phyloP scores from a whole-genome alignment of 2,113 vertebrate genomes.

The Cinclus mexicanus region DNA sequence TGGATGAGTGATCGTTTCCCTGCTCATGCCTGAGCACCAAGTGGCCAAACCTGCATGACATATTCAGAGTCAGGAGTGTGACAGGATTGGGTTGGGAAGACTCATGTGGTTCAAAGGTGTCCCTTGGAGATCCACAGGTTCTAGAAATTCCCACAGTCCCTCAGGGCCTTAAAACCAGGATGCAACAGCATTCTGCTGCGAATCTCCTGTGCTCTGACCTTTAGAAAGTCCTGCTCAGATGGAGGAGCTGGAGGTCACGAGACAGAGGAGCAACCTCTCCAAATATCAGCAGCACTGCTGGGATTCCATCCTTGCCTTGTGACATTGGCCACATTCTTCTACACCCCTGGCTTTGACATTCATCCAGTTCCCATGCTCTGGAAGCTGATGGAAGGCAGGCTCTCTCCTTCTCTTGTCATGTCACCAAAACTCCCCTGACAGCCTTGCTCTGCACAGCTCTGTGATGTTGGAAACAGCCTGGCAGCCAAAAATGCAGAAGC shows the following conservation, averaged over 20 bases:
- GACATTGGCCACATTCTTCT: not conserved
- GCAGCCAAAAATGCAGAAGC: conserved; percentile 18
- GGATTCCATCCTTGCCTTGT: not conserved
- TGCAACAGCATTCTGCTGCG: not conserved
- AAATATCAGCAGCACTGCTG: not conserved
- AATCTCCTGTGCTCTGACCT: not conserved
- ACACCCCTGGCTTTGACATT: not conserved
- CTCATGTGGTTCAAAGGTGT: conserved; percentile 8
- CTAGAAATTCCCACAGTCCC: conserved; percentile 27
- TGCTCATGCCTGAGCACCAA: not conserved
- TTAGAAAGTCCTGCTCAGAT: not conserved
- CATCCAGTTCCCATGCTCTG: not conserved
- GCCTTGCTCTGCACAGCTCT: not conserved
- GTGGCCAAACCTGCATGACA: conserved; percentile 43
- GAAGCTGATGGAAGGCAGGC: not conserved
- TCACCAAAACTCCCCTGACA: not conserved
- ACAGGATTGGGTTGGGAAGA: not conserved
- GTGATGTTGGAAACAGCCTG: not conserved
- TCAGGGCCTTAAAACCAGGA: conserved; percentile 25
- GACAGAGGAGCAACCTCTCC: not conserved
- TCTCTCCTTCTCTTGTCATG: not conserved
- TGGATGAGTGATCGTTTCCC: not conserved
- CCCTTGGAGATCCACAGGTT: not conserved
- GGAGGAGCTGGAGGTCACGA: not conserved
- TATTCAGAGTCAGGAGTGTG: not conserved